These are phyloP conservation scores for Episyrphus balteatus DNA, from an alignment of 1,140 invertebrate species.

Conservation along the genomic window DNA sequence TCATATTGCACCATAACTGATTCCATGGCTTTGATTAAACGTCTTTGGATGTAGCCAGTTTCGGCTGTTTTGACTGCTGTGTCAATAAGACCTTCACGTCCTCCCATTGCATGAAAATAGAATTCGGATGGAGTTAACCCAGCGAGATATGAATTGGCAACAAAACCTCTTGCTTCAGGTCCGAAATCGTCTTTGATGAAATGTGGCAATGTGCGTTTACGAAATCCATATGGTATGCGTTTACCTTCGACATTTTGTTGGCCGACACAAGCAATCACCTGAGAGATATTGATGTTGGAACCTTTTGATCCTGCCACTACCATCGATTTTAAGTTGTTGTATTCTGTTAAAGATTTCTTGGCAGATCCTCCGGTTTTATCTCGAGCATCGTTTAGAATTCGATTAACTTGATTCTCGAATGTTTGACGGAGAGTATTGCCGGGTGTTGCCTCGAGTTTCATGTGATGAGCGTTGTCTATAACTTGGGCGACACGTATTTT, in stretches of 20 bases:
- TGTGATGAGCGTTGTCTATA: slow-evolving; percentile 97
- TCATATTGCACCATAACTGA: slow-evolving; percentile 97
- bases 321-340: slow-evolving; percentile 98
- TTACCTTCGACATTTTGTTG: slow-evolving; percentile 99
- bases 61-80: slow-evolving; percentile 99
- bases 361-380: slow-evolving; percentile 97
- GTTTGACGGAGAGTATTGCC: slow-evolving; percentile 91
- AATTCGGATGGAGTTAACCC: slow-evolving; percentile 96
- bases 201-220: slow-evolving; percentile 92
- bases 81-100: slow-evolving; percentile 98
- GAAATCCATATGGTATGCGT: slow-evolving; percentile 96
- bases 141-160: slow-evolving; percentile 97
- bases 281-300: slow-evolving; percentile 98
- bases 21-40: slow-evolving; percentile 99
- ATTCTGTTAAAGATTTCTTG: slow-evolving; percentile 95
- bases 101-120: slow-evolving; percentile 99
- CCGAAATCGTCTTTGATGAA: slow-evolving; percentile 99
- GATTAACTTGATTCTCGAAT: slow-evolving; percentile 81
- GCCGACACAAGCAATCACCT: slow-evolving; percentile 44
- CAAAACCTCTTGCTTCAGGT: slow-evolving; percentile 94
- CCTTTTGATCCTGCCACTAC: slow-evolving; percentile 97
- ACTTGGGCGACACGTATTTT: slow-evolving; percentile 98
- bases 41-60: slow-evolving; percentile 96
- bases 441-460: slow-evolving; percentile 93
- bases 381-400: slow-evolving; percentile 97